Evolutionary conservation across 2,113 vertebrate genomes (phyloP), one percentile per base, ranked within the genome.

Genomic region (Sapayoa aenigma): DNA sequence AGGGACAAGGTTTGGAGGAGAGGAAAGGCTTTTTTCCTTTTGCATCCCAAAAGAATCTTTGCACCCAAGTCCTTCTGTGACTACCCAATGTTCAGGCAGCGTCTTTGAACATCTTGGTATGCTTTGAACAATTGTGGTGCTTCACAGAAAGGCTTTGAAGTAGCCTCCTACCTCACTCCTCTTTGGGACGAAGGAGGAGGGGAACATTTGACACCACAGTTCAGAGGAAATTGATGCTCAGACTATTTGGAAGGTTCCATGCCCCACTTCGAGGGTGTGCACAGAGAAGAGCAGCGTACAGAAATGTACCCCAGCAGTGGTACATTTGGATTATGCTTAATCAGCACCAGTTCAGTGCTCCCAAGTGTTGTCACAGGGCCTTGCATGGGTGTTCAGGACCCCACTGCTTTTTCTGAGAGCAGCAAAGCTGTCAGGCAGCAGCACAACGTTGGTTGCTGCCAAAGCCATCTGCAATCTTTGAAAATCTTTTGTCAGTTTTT

Each of bases 391-490:
- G 24, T 87, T 27, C 55, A 55, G 28, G 27, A 39, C 30, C 30
- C 39, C 30, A 1, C 47, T 67, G 30, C 39, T 71, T 77, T 63
- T 86, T 44, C 59, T 59, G 65, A 55, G 30, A 62, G 47, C 42
- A 67, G 47, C 27, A 50, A 41, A 33, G 42, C 33, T 23, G 12
- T 81, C 46, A 35, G 44, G 35, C 27, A 39, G 50, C 0, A 0
- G 33, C 47, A 25, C 35, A 25, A 14, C 0, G 1, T 2, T 33
- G 39, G 30, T 77, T 0, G 1, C 19, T 15, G 42, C 60, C 22
- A 86, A 55, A 86, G 39, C 30, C 2, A 74, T 50, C 19, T 52
- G 39, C 50, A 86, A 35, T 2, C 1, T 68, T 69, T 52, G 56
- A 65, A 74, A 86, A 75, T 23, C 14, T 63, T 55, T 39, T 41